Percentiles rank a stretch among this genome's conserved stretches.
Evolutionary conservation across 23 tunicate species (phyloP).

Genomic region (Styela plicata): DNA sequence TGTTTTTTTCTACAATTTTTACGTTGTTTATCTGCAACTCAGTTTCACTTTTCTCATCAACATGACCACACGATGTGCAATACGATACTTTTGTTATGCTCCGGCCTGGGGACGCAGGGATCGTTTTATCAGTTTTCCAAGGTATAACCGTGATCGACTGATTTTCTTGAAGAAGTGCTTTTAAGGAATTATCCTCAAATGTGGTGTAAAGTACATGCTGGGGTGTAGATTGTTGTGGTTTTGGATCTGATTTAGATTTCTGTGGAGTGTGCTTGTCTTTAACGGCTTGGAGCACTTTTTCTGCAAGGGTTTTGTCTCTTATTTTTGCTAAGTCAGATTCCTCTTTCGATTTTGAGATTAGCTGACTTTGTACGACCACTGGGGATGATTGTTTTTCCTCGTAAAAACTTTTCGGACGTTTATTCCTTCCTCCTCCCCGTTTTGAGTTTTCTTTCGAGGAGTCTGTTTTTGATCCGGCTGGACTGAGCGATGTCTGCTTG

Average conservation of each 20-base stretch:
- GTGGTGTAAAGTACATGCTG: constrained; percentile 16
- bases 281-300: constrained; percentile 6
- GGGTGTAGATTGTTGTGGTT: neutral
- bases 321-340: constrained; percentile 8
- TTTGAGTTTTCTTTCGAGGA: constrained; percentile 8
- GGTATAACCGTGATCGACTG: neutral
- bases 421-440: neutral
- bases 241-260: neutral
- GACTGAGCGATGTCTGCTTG: neutral
- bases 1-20: neutral
- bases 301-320: constrained; percentile 10
- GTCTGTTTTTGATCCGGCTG: constrained; percentile 12
- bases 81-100: neutral
- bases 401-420: neutral
- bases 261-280: constrained; percentile 6
- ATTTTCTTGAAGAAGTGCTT: neutral
- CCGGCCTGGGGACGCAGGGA: neutral
- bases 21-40: neutral
- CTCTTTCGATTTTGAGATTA: neutral
- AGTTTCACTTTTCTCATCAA: neutral
- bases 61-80: constrained; percentile 5
- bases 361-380: neutral
- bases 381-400: neutral
- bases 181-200: neutral
- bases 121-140: neutral